Conservation (phyloP, 2,113 vertebrate genomes). For the Elgaria multicarinata region DNA sequence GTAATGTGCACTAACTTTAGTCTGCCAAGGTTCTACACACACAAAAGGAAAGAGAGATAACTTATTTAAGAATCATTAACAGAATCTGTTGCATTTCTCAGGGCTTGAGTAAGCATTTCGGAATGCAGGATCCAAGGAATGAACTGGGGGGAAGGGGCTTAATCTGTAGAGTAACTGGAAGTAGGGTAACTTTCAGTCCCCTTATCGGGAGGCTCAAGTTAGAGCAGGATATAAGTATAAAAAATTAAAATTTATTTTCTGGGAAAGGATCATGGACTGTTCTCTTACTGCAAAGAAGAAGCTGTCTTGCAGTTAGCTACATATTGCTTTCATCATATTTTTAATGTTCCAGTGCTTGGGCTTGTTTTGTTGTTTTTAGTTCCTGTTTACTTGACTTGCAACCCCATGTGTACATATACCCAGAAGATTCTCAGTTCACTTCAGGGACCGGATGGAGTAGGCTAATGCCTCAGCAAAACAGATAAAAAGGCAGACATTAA, state of each 20-base stretch:
- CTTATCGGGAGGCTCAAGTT: neutral
- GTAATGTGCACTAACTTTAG: neutral
- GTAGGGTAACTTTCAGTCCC: neutral
- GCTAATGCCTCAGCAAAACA: neutral
- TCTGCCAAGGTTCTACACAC: neutral
- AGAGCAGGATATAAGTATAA: neutral
- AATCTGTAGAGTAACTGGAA: neutral
- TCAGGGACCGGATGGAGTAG: neutral
- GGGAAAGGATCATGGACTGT: neutral
- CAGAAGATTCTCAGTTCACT: neutral
- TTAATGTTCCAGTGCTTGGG: neutral
- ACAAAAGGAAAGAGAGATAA: neutral
- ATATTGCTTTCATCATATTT: neutral
- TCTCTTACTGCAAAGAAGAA: neutral
- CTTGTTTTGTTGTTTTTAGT: neutral
- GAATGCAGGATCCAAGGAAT: neutral
- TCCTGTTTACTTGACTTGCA: neutral
- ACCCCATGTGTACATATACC: neutral
- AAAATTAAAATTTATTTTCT: neutral
- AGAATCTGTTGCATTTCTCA: neutral
- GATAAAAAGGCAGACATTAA: neutral
- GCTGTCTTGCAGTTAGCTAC: neutral
- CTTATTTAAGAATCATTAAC: neutral
- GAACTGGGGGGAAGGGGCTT: neutral
- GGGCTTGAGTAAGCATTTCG: neutral